Percentiles rank a stretch among this genome's conserved stretches.
Conservation (phyloP, 2,797 vertebrate species). For the Characodon lateralis region DNA sequence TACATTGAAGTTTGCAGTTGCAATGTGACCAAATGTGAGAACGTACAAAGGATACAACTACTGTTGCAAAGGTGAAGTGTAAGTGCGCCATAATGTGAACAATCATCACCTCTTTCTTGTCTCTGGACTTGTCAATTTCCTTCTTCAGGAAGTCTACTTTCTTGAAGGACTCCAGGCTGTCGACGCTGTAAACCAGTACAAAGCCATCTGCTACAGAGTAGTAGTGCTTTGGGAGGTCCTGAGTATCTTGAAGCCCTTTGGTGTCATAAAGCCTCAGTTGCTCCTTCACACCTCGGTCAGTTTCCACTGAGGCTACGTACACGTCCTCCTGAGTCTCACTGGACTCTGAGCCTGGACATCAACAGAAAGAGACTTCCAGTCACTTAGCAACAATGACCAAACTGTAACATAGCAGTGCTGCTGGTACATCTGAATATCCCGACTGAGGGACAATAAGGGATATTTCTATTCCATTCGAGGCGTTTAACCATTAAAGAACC, state of each 20-base stretch:
- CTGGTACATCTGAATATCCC: background rate
- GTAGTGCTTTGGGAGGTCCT: conserved; percentile 93
- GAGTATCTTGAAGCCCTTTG: conserved; percentile 86
- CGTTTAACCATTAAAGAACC: background rate
- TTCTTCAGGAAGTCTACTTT: conserved; percentile 91
- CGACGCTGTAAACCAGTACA: conserved; percentile 92
- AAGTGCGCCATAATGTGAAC: background rate
- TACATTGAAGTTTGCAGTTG: too few relatives aligned
- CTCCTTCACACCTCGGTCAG: conserved; percentile 91
- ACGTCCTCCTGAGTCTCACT: conserved; percentile 93
- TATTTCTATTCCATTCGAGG: background rate
- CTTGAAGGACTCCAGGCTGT: conserved; percentile 91
- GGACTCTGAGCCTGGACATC: conserved; percentile 83
- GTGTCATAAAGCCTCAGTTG: conserved; percentile 95
- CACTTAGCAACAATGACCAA: background rate
- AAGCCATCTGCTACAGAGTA: conserved; percentile 93
- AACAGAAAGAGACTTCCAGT: background rate
- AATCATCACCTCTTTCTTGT: conserved; percentile 91
- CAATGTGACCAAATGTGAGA: too few relatives aligned
- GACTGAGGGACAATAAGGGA: background rate
- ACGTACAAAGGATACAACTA: too few relatives aligned
- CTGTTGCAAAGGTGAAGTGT: background rate
- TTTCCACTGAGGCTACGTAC: conserved; percentile 93
- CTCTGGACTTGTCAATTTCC: conserved; percentile 91
- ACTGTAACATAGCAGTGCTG: background rate